These are phyloP conservation scores for Zosterops hypoxanthus DNA, from an alignment of 2,113 vertebrate species.

Conservation along the genomic window DNA sequence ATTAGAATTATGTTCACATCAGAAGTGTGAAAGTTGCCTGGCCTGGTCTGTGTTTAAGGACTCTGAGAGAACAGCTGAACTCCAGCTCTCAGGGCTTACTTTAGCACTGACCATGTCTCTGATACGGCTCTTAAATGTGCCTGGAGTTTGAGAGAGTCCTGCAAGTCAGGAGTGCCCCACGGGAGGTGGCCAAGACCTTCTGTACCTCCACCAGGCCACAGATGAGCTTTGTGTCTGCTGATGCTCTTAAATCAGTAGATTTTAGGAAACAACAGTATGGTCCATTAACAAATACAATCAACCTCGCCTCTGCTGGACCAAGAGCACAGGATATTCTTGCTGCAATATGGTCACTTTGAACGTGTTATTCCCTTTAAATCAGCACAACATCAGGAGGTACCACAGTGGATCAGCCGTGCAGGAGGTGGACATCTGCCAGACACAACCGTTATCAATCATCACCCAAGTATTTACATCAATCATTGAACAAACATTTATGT, in stretches of 20 bases:
- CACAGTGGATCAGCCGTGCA: neutral
- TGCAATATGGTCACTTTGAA: slow-evolving; percentile 19
- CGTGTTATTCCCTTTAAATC: neutral
- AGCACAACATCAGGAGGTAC: neutral
- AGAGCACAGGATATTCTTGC: neutral
- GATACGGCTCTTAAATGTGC: neutral
- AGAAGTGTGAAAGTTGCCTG: neutral
- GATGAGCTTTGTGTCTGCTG: neutral
- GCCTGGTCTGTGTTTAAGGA: neutral
- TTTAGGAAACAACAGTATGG: neutral
- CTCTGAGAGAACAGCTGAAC: neutral
- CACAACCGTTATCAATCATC: slow-evolving; percentile 12
- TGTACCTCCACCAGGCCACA: neutral
- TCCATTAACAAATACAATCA: slow-evolving; percentile 37
- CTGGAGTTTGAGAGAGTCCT: neutral
- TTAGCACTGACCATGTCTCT: neutral
- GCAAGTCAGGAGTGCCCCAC: slow-evolving; percentile 28
- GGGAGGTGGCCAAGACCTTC: neutral
- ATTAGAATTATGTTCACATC: neutral
- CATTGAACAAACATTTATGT: slow-evolving; percentile 25
- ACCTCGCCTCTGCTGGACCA: neutral
- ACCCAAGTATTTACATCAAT: slow-evolving; percentile 47
- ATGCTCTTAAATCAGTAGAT: neutral
- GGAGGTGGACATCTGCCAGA: slow-evolving; percentile 57
- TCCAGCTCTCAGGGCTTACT: neutral